A percentile compares a stretch with the other conserved stretches of the same genome.
These are phyloP conservation scores for Astropecten irregularis DNA, from an alignment of 53 echinoderm and acorn worm genomes.

Conservation along the genomic window DNA sequence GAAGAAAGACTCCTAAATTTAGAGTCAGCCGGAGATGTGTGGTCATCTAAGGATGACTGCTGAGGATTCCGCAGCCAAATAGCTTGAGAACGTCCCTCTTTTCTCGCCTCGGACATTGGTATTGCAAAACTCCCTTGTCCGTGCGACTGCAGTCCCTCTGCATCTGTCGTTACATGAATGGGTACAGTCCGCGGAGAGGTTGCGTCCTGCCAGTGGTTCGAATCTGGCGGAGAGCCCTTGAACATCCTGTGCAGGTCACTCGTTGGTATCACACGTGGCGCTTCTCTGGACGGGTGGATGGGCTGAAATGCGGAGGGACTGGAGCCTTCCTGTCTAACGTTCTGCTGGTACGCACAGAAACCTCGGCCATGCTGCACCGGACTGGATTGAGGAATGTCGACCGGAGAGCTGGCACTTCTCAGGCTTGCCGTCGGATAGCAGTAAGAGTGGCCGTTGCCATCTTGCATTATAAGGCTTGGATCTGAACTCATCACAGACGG, in stretches of 20 bases:
- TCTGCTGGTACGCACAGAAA: constrained; percentile 22
- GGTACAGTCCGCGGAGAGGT: background rate
- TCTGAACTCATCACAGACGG: constrained; percentile 39
- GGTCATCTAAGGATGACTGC: background rate
- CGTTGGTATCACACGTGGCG: background rate
- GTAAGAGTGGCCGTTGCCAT: constrained; percentile 14
- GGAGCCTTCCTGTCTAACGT: constrained; percentile 13
- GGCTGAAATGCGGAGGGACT: constrained; percentile 54
- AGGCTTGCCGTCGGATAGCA: background rate
- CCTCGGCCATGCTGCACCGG: background rate
- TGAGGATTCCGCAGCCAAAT: constrained; percentile 4
- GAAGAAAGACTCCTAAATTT: constrained; percentile 15
- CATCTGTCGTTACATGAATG: background rate
- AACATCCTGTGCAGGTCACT: constrained; percentile 12
- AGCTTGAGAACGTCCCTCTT: background rate
- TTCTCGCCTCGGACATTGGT: background rate
- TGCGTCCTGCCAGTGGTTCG: background rate
- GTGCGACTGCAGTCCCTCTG: background rate
- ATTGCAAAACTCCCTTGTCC: background rate
- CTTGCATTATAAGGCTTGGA: constrained; percentile 2
- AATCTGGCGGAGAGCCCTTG: background rate
- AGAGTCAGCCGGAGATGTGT: background rate
- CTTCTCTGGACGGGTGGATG: background rate
- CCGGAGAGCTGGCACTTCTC: constrained; percentile 2
- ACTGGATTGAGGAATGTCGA: constrained; percentile 23